Conservation (phyloP, 2,113 vertebrate genomes). For the Bubo scandiacus region DNA sequence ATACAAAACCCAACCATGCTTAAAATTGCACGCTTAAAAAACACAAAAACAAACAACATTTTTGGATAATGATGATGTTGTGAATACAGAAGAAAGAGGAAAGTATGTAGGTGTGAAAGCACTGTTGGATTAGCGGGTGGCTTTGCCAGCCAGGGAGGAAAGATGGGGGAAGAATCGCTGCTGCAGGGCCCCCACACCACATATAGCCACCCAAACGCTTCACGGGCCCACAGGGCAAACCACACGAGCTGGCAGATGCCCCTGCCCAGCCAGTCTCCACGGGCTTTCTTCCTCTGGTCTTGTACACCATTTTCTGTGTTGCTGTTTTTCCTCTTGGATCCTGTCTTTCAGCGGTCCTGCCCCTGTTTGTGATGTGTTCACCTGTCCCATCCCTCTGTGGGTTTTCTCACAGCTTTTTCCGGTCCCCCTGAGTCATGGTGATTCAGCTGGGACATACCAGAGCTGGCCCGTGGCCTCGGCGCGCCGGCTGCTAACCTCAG, state of each 20-base stretch:
- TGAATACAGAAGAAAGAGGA: background rate
- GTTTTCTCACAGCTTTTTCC: background rate
- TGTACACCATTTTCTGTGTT: background rate
- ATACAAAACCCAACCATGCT: background rate
- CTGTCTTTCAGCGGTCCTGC: background rate
- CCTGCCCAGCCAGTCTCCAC: background rate
- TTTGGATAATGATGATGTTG: background rate
- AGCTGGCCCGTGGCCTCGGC: fast-evolving
- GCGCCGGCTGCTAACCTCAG: fast-evolving
- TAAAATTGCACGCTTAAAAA: background rate
- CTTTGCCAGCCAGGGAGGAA: background rate
- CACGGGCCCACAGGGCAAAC: background rate
- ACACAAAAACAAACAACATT: background rate
- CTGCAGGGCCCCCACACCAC: background rate
- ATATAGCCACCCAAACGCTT: background rate
- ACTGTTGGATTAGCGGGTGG: background rate
- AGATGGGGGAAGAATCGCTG: too few species aligned
- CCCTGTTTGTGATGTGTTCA: background rate
- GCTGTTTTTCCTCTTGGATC: background rate
- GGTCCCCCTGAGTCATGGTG: fast-evolving
- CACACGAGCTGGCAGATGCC: background rate
- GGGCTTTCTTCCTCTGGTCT: background rate
- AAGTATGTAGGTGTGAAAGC: background rate
- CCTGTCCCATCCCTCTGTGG: background rate
- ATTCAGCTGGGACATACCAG: fast-evolving